Conservation (phyloP, 1,140 invertebrate genomes). For the Cotesia glomerata region DNA sequence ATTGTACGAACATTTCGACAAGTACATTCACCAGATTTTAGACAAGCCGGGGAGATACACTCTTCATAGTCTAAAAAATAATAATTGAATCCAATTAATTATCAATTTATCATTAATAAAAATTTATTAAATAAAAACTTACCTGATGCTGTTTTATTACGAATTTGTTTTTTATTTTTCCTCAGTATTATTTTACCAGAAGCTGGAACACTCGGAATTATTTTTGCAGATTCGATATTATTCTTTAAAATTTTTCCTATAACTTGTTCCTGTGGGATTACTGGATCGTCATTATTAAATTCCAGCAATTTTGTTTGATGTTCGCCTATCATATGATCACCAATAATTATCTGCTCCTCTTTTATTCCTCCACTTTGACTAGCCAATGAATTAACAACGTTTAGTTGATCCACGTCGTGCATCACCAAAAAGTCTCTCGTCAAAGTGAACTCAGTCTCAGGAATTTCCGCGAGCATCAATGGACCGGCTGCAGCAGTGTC, state of each 20-base stretch:
- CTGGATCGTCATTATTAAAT: too few species aligned
- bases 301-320: background rate
- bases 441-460: constrained; percentile 53
- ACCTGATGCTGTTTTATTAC: constrained; percentile 31
- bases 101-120: too few species aligned
- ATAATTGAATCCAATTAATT: too few species aligned
- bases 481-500: constrained; percentile 48
- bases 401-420: constrained; percentile 58
- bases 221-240: too few species aligned
- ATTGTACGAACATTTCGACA: constrained; percentile 67
- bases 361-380: constrained; percentile 47
- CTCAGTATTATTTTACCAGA: too few species aligned
- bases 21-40: constrained; percentile 61
- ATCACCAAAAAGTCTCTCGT: constrained; percentile 59
- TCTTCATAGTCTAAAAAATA: constrained; percentile 59
- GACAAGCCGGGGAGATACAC: constrained; percentile 61
- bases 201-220: too few species aligned
- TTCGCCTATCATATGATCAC: background rate
- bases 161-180: too few species aligned
- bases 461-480: constrained; percentile 55
- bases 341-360: constrained; percentile 30
- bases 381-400: constrained; percentile 54
- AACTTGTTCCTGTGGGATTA: too few species aligned
- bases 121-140: constrained; percentile 10
- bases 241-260: too few species aligned